phyloP scores from a whole-genome alignment of 2,797 vertebrate species.

The Notolepis coatsorum region DNA sequence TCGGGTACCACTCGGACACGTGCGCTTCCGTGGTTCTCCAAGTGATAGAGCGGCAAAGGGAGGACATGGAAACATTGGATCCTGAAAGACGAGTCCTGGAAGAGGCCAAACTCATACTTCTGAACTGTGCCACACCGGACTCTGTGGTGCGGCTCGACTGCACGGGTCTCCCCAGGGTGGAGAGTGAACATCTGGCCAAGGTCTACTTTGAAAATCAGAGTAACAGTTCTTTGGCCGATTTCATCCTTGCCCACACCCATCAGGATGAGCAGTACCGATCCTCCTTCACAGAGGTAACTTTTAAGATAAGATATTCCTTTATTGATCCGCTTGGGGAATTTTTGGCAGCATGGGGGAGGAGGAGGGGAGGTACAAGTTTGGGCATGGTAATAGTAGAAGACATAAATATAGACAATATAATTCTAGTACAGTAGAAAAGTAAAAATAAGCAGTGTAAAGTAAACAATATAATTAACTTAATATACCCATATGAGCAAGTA shows the following conservation, averaged over 20 bases:
- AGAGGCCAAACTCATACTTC: slow-evolving; percentile 82
- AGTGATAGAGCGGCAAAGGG: slow-evolving; percentile 74
- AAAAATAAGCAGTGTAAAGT: too few relatives aligned
- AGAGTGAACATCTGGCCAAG: slow-evolving; percentile 65
- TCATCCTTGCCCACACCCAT: slow-evolving; percentile 77
- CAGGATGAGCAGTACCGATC: slow-evolving; percentile 18
- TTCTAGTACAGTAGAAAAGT: too few relatives aligned
- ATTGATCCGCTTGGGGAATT: too few relatives aligned
- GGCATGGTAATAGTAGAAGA: too few relatives aligned
- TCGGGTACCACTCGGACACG: slow-evolving; percentile 92
- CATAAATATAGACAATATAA: too few relatives aligned
- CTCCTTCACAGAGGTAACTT: slow-evolving; percentile 89
- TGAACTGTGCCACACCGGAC: slow-evolving; percentile 93
- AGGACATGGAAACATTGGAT: slow-evolving; percentile 25
- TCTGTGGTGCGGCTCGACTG: slow-evolving; percentile 86
- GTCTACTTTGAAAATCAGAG: slow-evolving; percentile 86
- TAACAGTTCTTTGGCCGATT: slow-evolving; percentile 87
- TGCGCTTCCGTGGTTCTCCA: slow-evolving; percentile 94
- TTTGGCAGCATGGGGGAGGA: too few relatives aligned
- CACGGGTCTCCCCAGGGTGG: slow-evolving; percentile 67
- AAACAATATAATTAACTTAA: too few relatives aligned
- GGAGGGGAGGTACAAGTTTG: too few relatives aligned
- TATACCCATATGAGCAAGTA: too few relatives aligned
- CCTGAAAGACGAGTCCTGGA: slow-evolving; percentile 57
- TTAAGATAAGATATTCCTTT: too few relatives aligned